Conservation (phyloP, 1,140 invertebrate genomes). For the Brachionus calyciflorus region DNA sequence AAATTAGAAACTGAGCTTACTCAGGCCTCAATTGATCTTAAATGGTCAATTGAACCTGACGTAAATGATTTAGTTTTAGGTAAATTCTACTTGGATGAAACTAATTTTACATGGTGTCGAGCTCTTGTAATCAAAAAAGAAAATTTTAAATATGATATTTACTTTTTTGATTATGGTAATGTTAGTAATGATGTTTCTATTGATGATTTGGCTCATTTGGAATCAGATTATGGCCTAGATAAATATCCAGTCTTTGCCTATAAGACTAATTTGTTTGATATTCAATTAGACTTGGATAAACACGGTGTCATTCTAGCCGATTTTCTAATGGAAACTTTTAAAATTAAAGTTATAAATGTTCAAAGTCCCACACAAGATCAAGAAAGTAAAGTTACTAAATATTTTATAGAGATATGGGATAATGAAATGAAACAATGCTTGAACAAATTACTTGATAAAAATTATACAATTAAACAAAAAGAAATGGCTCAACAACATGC, state of each 20-base stretch:
- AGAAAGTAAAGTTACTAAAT: no score
- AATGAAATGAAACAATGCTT: constrained; percentile 12
- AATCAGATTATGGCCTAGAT: neutral
- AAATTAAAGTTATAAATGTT: neutral
- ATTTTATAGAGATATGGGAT: constrained; percentile 21
- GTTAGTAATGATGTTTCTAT: neutral
- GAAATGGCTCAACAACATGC: neutral
- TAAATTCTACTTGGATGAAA: neutral
- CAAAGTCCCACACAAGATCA: no score
- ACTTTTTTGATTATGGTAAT: constrained; percentile 42
- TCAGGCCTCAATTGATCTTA: neutral
- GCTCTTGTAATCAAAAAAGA: neutral
- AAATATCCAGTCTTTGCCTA: neutral
- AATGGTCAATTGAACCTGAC: neutral
- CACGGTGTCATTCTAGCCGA: neutral
- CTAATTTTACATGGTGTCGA: constrained; percentile 1
- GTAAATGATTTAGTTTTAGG: constrained; percentile 10
- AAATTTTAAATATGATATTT: neutral
- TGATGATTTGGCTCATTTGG: neutral
- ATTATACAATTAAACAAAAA: neutral
- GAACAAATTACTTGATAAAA: neutral
- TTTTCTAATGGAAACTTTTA: neutral
- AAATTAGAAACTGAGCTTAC: neutral
- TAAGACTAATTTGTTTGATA: neutral
- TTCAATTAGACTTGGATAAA: neutral